phyloP scores from a whole-genome alignment of 2,888 invertebrate genomes.

The Lochmaea capreae region DNA sequence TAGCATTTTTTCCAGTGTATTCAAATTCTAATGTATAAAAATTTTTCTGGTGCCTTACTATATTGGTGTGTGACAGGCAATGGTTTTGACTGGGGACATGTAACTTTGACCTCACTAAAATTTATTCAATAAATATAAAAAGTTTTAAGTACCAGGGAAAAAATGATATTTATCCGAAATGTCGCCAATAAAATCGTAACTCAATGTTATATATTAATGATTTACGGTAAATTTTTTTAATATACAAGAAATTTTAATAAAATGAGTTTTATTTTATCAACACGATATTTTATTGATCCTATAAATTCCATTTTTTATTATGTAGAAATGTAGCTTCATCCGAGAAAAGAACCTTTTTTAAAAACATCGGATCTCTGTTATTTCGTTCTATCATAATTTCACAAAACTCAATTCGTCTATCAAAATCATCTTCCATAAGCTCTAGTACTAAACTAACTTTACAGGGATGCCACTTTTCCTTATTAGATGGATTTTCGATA shows the following conservation, averaged over 20 bases:
- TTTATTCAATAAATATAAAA: slow-evolving; percentile 46
- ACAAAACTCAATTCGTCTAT: too few species aligned
- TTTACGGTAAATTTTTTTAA: slow-evolving; percentile 67
- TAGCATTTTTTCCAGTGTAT: slow-evolving; percentile 65
- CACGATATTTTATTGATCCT: slow-evolving; percentile 22
- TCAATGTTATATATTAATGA: slow-evolving; percentile 64
- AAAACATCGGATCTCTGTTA: too few species aligned
- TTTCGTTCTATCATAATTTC: too few species aligned
- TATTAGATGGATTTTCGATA: too few species aligned
- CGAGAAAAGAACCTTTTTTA: too few species aligned
- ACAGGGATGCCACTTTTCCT: too few species aligned
- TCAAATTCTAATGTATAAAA: slow-evolving; percentile 59
- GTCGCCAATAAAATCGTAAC: slow-evolving; percentile 62
- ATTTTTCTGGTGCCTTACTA: slow-evolving; percentile 65
- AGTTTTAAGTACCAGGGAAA: slow-evolving; percentile 61
- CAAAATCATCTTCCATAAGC: too few species aligned
- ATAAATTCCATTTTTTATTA: background rate
- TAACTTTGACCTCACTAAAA: slow-evolving; percentile 52
- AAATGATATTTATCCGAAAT: slow-evolving; percentile 63
- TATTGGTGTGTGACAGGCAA: slow-evolving; percentile 64
- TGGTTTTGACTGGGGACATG: slow-evolving; percentile 59
- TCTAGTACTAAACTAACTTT: too few species aligned
- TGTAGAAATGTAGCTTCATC: background rate
- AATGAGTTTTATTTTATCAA: slow-evolving; percentile 39
- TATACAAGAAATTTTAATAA: slow-evolving; percentile 63